Evolutionary conservation across 2,797 vertebrate species (phyloP).

Genomic region (Pogonophryne albipinna): DNA sequence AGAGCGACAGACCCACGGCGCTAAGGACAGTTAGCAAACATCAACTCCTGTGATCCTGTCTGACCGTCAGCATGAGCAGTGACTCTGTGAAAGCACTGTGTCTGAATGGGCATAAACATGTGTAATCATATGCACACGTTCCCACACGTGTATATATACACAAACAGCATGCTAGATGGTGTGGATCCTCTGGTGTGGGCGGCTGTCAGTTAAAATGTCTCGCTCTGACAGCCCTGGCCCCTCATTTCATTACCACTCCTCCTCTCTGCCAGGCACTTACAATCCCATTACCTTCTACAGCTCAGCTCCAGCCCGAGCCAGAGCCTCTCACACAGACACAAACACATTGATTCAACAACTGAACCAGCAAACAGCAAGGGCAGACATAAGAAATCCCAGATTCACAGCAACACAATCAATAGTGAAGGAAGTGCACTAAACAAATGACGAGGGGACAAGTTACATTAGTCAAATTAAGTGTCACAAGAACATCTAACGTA

Average conservation of each 20-base stretch:
- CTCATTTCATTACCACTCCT: slow-evolving; percentile 71
- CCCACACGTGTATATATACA: slow-evolving; percentile 20
- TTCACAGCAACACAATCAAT: slow-evolving; percentile 50
- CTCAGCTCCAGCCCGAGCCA: slow-evolving; percentile 41
- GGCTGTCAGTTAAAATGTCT: slow-evolving; percentile 51
- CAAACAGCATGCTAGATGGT: not conserved
- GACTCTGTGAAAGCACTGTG: slow-evolving; percentile 11
- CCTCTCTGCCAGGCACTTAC: slow-evolving; percentile 68
- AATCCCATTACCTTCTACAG: slow-evolving; percentile 73
- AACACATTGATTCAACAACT: slow-evolving; percentile 67
- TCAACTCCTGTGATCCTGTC: slow-evolving; percentile 35
- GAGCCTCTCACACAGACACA: slow-evolving; percentile 48
- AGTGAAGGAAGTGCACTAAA: slow-evolving; percentile 22
- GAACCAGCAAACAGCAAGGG: slow-evolving; percentile 49
- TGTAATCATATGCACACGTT: slow-evolving; percentile 21
- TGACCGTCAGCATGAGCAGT: slow-evolving; percentile 43
- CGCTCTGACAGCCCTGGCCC: slow-evolving; percentile 31
- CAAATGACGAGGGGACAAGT: slow-evolving; percentile 1
- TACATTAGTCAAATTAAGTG: slow-evolving; percentile 22
- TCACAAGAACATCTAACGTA: slow-evolving; percentile 33
- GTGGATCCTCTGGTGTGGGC: slow-evolving; percentile 25
- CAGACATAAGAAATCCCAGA: slow-evolving; percentile 33
- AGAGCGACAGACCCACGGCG: slow-evolving; percentile 42
- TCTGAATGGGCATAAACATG: slow-evolving; percentile 9
- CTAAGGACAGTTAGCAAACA: slow-evolving; percentile 59